A percentile compares a stretch with the other conserved stretches of the same genome.
Conservation (phyloP, 1,140 invertebrate genomes). For the Musca vetustissima region DNA sequence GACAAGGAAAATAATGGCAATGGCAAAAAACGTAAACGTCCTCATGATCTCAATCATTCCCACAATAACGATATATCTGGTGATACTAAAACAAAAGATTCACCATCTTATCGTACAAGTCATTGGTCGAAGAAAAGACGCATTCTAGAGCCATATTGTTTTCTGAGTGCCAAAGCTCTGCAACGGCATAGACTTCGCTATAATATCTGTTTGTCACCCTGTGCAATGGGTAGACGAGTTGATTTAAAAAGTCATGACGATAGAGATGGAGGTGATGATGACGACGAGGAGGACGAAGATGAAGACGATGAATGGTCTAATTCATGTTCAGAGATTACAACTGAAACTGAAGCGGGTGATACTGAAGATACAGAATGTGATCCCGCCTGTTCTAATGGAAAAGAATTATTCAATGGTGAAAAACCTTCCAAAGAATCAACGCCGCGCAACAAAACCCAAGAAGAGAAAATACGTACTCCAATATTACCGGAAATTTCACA, state of each 20-base stretch:
- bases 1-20: conserved; percentile 21
- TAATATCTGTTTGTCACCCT: neutral
- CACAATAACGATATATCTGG: neutral
- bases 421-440: conserved; percentile 27
- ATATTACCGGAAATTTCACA: conserved; percentile 34
- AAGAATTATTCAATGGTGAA: conserved; percentile 5
- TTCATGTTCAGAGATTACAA: neutral
- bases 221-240: neutral
- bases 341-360: neutral
- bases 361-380: neutral
- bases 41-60: neutral
- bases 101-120: neutral
- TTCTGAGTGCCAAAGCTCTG: conserved; percentile 14
- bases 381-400: neutral
- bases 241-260: conserved; percentile 1
- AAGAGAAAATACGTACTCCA: neutral
- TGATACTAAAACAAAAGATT: neutral
- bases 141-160: conserved; percentile 26
- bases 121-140: conserved; percentile 16
- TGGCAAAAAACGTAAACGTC: conserved; percentile 6
- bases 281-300: conserved; percentile 12
- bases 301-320: conserved; percentile 4
- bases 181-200: conserved; percentile 10
- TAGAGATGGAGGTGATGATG: neutral
- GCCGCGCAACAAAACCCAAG: neutral